phyloP scores from a whole-genome alignment of 2,888 invertebrate species.

The Andrena trimmerana region DNA sequence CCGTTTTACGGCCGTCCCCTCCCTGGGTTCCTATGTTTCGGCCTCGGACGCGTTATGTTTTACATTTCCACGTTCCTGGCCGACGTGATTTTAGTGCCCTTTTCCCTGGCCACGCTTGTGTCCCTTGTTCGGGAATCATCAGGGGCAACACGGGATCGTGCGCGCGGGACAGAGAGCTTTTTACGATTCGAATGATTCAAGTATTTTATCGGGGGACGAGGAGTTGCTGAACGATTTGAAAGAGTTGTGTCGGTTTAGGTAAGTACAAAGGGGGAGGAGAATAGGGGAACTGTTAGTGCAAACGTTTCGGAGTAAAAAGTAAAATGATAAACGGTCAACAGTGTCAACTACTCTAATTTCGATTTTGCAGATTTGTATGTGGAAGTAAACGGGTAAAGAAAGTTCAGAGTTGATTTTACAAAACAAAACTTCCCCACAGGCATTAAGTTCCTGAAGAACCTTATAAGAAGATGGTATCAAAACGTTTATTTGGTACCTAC shows the following conservation, averaged over 20 bases:
- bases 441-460: no score
- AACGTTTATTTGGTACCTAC: no score
- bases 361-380: no score
- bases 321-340: no score
- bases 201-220: conserved; percentile 17
- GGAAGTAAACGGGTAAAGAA: no score
- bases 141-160: conserved; percentile 19
- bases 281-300: no score
- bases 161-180: conserved; percentile 40
- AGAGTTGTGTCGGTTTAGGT: neutral
- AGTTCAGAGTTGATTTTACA: no score
- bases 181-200: conserved; percentile 37
- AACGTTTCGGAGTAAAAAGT: neutral
- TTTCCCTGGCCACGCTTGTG: conserved; percentile 11
- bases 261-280: neutral
- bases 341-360: no score
- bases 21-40: conserved; percentile 42
- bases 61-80: conserved; percentile 44
- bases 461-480: no score
- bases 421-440: no score
- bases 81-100: conserved; percentile 27
- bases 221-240: neutral
- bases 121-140: neutral
- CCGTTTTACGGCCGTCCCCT: conserved; percentile 58
- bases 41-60: conserved; percentile 43